Percentiles rank a stretch among this genome's conserved stretches.
phyloP scores from a whole-genome alignment of 2,113 vertebrate genomes.

The Fukomys damarensis region DNA sequence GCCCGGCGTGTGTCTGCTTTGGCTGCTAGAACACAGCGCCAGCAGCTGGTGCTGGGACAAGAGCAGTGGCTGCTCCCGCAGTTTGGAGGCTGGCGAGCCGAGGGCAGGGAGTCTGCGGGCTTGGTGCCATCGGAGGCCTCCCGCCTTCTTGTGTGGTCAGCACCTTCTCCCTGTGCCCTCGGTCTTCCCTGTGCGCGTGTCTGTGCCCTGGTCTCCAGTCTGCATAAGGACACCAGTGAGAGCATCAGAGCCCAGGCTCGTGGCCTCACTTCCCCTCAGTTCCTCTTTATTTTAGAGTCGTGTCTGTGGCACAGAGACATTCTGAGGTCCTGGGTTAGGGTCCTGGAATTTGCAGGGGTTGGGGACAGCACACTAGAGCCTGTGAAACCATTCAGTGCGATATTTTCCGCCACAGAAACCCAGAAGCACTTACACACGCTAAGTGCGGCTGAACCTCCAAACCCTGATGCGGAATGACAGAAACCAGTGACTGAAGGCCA shows the following conservation, averaged over 20 bases:
- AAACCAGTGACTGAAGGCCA: too few relatives aligned
- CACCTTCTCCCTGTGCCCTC: background rate
- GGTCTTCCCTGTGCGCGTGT: background rate
- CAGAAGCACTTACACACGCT: fast-evolving
- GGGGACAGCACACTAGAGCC: too few relatives aligned
- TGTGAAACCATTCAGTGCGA: fast-evolving
- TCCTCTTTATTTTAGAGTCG: background rate
- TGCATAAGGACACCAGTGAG: background rate
- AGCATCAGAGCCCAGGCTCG: background rate
- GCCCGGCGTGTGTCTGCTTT: too few relatives aligned
- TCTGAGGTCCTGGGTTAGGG: background rate
- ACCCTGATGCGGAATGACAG: background rate
- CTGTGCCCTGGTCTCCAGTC: background rate
- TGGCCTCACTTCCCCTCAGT: too few relatives aligned
- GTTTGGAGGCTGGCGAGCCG: background rate
- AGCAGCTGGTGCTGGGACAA: background rate
- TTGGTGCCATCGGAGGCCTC: background rate
- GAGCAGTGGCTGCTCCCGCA: background rate
- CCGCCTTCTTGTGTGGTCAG: background rate
- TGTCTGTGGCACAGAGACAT: background rate
- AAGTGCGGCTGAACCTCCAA: fast-evolving
- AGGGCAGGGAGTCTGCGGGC: background rate
- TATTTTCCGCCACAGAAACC: background rate
- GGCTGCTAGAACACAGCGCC: background rate
- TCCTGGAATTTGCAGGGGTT: background rate